phyloP scores from a whole-genome alignment of 2,113 vertebrate species.

The Clarias magur region DNA sequence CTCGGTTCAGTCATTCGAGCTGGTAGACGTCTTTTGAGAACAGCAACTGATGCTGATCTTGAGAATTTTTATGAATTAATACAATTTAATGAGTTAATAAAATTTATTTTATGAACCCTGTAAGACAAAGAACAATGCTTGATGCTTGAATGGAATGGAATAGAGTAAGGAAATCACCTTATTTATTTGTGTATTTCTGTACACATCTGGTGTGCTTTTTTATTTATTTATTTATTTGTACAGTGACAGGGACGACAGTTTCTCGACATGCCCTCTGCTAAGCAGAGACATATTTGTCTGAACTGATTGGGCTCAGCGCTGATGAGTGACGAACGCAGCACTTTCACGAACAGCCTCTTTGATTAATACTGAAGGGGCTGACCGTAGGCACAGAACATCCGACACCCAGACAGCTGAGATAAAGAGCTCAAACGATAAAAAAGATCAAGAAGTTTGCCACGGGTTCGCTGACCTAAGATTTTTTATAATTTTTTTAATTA shows the following conservation, averaged over 20 bases:
- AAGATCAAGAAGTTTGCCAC: background rate
- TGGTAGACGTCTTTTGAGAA: background rate
- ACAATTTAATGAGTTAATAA: no score
- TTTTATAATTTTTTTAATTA: no score
- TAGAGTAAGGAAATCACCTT: background rate
- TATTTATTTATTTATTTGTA: background rate
- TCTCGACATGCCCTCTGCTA: background rate
- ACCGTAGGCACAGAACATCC: background rate
- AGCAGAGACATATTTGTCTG: slow-evolving; percentile 12
- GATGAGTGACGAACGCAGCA: slow-evolving; percentile 17
- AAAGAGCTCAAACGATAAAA: background rate
- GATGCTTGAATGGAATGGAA: background rate
- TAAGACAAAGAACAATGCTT: background rate
- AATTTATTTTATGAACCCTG: background rate
- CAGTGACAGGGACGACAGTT: background rate
- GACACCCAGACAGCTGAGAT: slow-evolving; percentile 19
- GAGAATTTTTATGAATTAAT: background rate
- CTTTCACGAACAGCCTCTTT: slow-evolving; percentile 20
- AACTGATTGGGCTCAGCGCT: slow-evolving; percentile 24
- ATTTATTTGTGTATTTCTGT: background rate
- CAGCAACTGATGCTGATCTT: background rate
- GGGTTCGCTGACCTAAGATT: background rate
- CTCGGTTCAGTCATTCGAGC: background rate
- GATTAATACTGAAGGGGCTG: slow-evolving; percentile 24
- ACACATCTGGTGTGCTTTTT: background rate